phyloP scores from a whole-genome alignment of 2,888 invertebrate species.

The Bombyx huttoni region DNA sequence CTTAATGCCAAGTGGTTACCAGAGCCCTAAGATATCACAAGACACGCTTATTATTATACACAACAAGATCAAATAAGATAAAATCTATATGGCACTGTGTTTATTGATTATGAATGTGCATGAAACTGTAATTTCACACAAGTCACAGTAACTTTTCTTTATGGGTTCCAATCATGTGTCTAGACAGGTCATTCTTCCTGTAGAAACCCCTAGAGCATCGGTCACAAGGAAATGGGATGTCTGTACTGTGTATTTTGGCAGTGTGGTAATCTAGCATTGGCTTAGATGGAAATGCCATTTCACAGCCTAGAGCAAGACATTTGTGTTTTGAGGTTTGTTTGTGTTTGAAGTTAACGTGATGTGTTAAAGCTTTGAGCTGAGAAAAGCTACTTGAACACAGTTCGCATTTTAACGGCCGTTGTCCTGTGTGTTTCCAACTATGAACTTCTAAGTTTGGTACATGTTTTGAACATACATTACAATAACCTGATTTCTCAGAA shows the following conservation, averaged over 20 bases:
- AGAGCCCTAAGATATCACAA: neutral
- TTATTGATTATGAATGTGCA: neutral
- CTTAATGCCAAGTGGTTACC: neutral
- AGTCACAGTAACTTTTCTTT: conserved; percentile 32
- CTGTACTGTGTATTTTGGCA: conserved; percentile 41
- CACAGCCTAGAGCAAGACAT: conserved; percentile 38
- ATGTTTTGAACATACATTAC: conserved; percentile 58
- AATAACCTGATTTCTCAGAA: conserved; percentile 67
- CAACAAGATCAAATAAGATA: neutral
- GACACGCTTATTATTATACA: neutral
- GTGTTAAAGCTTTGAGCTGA: conserved; percentile 40
- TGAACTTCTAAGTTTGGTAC: conserved; percentile 68
- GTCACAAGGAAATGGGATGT: conserved; percentile 44
- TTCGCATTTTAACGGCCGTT: conserved; percentile 51
- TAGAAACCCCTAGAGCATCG: conserved; percentile 52
- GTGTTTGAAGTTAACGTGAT: conserved; percentile 48
- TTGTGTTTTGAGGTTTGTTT: conserved; percentile 40
- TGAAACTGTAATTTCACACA: conserved; percentile 5
- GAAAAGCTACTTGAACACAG: conserved; percentile 44
- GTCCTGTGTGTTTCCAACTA: conserved; percentile 68
- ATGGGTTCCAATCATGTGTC: conserved; percentile 50
- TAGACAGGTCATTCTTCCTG: conserved; percentile 50
- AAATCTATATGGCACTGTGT: neutral
- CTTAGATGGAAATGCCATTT: conserved; percentile 38
- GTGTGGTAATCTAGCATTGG: conserved; percentile 50